Base-by-base conservation (phyloP, 2,888 invertebrate species). In the Cerceris ruficornis region DNA sequence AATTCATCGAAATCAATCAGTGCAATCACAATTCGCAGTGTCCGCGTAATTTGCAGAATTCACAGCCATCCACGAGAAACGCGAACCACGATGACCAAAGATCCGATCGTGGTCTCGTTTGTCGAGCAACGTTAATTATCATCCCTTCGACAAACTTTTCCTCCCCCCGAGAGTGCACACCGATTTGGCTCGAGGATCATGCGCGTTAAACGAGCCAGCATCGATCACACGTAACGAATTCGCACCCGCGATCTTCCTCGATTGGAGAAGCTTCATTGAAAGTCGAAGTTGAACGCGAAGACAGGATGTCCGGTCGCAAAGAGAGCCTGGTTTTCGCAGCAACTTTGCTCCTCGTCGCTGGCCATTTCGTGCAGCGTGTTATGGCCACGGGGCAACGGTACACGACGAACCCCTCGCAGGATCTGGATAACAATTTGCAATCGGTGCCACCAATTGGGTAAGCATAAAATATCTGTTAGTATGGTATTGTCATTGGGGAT, bases 341-440 rank as follows among this genome's bases (percentile, higher is more conserved):
- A 54, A 69, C 67, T 43, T 55, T 85, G 66, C 65, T 83, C 68
- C 69, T 83, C 41, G 72, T 76, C 13, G 59, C 65, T 11, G 65
- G 77, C 14, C 57, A 81, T 39, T 67, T 85, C 39, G 69, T 86
- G 46, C 77, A 79, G 58, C 87, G 85, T 41, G 81, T 66, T 39
- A 74, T 77, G 58, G 72, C 83, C 49, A 82, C 83, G 17, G 82
- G 82, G 15, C 85, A 83, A 80, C 86, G 87, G 28, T 84, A 81
- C 65, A 85, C 81, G 42, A 77, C 86, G 62, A 80, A 82, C 54
- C 75, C 87, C 13, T 55, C 77, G 6, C 90, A 85, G 69, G 88
- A 89, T 61, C 72, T 85, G 68, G 88, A 90, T 72, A 88, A 89
- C 67, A 87, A 87, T 64, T 72, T 86, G 73, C 90, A 88, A 80